A percentile compares a stretch with the other conserved stretches of the same genome.
These are phyloP conservation scores for Nannobrachium achirus DNA, from an alignment of 2,113 vertebrate genomes.

Conservation along the genomic window DNA sequence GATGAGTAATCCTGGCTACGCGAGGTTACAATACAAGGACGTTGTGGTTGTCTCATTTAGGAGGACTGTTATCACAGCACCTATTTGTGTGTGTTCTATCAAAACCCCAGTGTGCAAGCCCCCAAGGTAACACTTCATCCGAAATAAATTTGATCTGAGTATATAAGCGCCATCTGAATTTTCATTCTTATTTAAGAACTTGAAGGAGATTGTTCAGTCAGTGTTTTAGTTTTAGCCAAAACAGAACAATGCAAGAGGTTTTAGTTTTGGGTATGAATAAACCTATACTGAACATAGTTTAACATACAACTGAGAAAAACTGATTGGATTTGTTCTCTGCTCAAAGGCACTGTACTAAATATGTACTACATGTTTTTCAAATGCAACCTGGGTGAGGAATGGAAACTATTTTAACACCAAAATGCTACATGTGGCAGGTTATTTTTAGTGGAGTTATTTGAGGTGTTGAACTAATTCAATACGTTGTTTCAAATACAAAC, in stretches of 20 bases:
- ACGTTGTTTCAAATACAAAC: too few species aligned
- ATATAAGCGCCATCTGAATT: conserved; percentile 10
- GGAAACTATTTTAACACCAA: conserved; percentile 25
- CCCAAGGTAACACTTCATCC: conserved; percentile 33
- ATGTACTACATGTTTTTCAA: background rate
- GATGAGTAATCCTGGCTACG: conserved; percentile 10
- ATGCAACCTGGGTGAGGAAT: background rate
- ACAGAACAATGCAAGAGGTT: background rate
- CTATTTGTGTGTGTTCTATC: conserved; percentile 19
- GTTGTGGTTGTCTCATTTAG: conserved; percentile 35
- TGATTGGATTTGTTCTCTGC: background rate
- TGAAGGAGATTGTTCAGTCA: background rate
- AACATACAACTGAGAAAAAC: background rate
- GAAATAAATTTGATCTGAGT: conserved; percentile 57
- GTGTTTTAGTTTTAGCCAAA: background rate
- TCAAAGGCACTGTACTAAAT: background rate
- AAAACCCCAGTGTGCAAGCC: conserved; percentile 41
- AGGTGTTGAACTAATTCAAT: background rate
- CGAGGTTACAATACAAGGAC: too few species aligned
- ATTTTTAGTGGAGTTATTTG: background rate
- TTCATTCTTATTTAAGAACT: background rate
- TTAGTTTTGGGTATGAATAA: background rate
- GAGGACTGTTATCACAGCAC: conserved; percentile 33
- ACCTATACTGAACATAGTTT: too few species aligned
- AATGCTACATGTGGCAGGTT: conserved; percentile 24